Evolutionary conservation across 2,888 invertebrate genomes (phyloP).

Genomic region (Coelogynopora nodosa): DNA sequence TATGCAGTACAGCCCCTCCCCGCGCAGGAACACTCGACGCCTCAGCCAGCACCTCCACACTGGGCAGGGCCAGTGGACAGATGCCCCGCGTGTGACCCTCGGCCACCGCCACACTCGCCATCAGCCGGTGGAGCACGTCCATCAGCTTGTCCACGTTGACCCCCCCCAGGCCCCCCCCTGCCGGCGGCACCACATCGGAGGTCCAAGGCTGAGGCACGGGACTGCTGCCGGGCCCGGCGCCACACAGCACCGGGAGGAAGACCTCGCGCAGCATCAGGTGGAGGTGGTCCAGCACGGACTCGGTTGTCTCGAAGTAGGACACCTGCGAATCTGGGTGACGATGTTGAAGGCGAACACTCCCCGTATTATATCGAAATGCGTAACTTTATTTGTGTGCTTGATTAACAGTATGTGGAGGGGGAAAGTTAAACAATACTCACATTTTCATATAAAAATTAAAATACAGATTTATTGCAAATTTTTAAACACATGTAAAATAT

Average conservation of each 20-base stretch:
- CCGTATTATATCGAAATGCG: too few species aligned
- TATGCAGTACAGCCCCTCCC: constrained; percentile 58
- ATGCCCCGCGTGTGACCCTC: constrained; percentile 58
- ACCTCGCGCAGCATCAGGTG: constrained; percentile 58
- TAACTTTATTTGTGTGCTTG: too few species aligned
- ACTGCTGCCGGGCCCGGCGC: constrained; percentile 50
- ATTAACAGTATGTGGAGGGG: too few species aligned
- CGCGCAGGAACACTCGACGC: constrained; percentile 56
- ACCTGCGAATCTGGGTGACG: constrained; percentile 56
- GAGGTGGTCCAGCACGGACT: constrained; percentile 56
- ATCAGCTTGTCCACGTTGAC: constrained; percentile 58
- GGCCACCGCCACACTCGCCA: constrained; percentile 58
- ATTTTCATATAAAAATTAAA: too few species aligned
- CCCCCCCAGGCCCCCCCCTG: constrained; percentile 50
- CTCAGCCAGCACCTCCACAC: constrained; percentile 60
- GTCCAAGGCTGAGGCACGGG: constrained; percentile 22
- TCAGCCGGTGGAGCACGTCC: constrained; percentile 60
- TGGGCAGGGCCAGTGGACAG: constrained; percentile 58
- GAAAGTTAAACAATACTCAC: too few species aligned
- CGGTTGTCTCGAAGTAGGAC: constrained; percentile 57
- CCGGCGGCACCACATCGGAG: constrained; percentile 47
- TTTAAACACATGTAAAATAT: too few species aligned
- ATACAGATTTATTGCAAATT: too few species aligned
- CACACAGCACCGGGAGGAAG: constrained; percentile 59
- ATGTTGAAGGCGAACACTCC: neutral